Evolutionary conservation across 2,113 vertebrate genomes (phyloP), one percentile per base, ranked within the genome.

Genomic region (Rhynchopsitta pachyrhyncha): DNA sequence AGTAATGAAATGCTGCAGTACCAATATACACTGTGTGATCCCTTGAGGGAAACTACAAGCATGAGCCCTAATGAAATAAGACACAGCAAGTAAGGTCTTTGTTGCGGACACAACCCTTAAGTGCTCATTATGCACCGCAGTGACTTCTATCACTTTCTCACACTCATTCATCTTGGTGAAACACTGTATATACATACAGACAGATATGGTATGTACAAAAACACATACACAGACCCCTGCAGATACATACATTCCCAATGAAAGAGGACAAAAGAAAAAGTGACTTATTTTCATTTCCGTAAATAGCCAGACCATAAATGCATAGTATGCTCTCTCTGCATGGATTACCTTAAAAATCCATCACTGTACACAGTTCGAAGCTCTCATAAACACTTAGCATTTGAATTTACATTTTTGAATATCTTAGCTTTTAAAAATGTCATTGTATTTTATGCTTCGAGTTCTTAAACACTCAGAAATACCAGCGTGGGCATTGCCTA

Each of bases 1-100:
- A 92, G 83, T 93, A 94, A 97, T 94, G 83, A 96, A 96, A 93
- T 35, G 63, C 18, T 86, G 86, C 62, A 82, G 74, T 31, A 79
- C 44, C 62, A 73, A 89, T 91, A 95, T 29, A 92, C 0, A 0
- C 49, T 11, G 2, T n/a, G 46, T 37, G 70, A 89, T 93, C 81
- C 86, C 96, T 64, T 82, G 86, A 62, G 96, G 83, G 66, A 69
- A 96, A 50, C 22, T 62, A 76, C 50, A 60, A 71, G 57, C 66
- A 71, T 0, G 22, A 95, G 52, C 17, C 31, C 50, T 88, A 92
- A 96, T 87, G 83, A 92, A 93, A 77, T 89, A 79, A 73, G 78
- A 89, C 92, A 90, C 5, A 33, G 59, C 86, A 91, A 87, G 92
- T 44, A 74, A 62, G 14, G 52, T 37, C 41, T 82, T 89, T 82